Evolutionary conservation across 2,113 vertebrate species (phyloP).

Genomic region (Phoxinus phoxinus): DNA sequence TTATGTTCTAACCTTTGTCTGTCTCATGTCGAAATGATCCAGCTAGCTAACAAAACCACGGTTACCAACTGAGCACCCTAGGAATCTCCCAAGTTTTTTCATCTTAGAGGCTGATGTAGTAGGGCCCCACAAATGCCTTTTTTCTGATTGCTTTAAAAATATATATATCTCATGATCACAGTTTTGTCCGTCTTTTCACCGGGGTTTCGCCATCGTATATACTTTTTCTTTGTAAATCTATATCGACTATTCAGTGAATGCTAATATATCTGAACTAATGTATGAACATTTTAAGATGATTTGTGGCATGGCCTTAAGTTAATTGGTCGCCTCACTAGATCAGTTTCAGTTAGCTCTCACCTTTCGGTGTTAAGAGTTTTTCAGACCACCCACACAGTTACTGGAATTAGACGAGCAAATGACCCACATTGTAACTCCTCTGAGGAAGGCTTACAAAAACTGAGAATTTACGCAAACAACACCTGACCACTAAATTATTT

Average conservation of each 20-base stretch:
- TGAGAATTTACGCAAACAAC: slow-evolving; percentile 17
- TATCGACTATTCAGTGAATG: no score
- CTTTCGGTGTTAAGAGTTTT: slow-evolving; percentile 48
- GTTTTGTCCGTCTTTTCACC: background rate
- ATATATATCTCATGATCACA: background rate
- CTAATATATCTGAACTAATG: background rate
- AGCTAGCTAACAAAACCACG: slow-evolving; percentile 40
- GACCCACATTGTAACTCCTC: slow-evolving; percentile 53
- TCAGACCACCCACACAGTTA: slow-evolving; percentile 57
- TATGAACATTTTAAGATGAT: slow-evolving; percentile 21
- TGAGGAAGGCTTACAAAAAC: slow-evolving; percentile 45
- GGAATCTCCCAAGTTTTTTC: slow-evolving; percentile 44
- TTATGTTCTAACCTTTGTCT: slow-evolving; percentile 27
- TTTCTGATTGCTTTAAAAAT: background rate
- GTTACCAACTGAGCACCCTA: slow-evolving; percentile 39
- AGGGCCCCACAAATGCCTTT: slow-evolving; percentile 23
- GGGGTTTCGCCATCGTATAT: background rate
- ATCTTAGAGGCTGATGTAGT: slow-evolving; percentile 1
- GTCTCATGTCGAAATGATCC: slow-evolving; percentile 28
- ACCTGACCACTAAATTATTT: background rate
- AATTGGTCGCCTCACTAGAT: slow-evolving; percentile 52
- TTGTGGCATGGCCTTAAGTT: slow-evolving; percentile 23
- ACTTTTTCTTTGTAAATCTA: background rate
- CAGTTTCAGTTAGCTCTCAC: slow-evolving; percentile 52
- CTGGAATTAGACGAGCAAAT: slow-evolving; percentile 54